phyloP scores from a whole-genome alignment of 2,113 vertebrate species.

The Monopterus albus region DNA sequence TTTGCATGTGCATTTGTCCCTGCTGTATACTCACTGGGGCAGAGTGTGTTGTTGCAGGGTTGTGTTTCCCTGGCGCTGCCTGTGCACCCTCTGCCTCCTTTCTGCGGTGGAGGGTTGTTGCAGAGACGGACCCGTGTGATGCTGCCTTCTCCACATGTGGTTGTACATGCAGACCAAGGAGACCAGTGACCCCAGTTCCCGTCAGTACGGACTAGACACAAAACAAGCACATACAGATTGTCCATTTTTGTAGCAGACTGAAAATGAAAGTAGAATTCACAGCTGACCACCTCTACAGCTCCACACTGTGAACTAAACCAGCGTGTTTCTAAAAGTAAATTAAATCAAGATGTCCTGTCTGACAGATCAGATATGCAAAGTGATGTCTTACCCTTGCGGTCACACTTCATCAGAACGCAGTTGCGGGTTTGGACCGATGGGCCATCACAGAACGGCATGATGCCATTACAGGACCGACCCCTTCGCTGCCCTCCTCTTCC shows the following conservation, averaged over 20 bases:
- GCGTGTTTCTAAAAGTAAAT: slow-evolving; percentile 45
- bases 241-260: background rate
- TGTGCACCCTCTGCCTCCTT: slow-evolving; percentile 87
- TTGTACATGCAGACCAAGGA: slow-evolving; percentile 95
- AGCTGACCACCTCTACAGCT: slow-evolving; percentile 7
- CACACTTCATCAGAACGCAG: slow-evolving; percentile 90
- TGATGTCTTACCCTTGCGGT: slow-evolving; percentile 86
- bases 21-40: slow-evolving; percentile 84
- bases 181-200: slow-evolving; percentile 98
- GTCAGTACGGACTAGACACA: slow-evolving; percentile 84
- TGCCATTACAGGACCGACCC: slow-evolving; percentile 92
- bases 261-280: slow-evolving; percentile 3
- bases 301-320: slow-evolving; percentile 10
- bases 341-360: background rate
- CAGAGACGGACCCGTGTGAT: slow-evolving; percentile 93
- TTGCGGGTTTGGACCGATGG: slow-evolving; percentile 93
- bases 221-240: slow-evolving; percentile 16
- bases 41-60: slow-evolving; percentile 85
- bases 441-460: slow-evolving; percentile 88
- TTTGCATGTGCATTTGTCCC: background rate
- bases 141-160: slow-evolving; percentile 90
- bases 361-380: slow-evolving; percentile 12
- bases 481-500: slow-evolving; percentile 93
- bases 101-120: slow-evolving; percentile 90
- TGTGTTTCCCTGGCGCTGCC: slow-evolving; percentile 87